Evolutionary conservation across 2,797 vertebrate species (phyloP).

Genomic region (Neoniphon sammara): DNA sequence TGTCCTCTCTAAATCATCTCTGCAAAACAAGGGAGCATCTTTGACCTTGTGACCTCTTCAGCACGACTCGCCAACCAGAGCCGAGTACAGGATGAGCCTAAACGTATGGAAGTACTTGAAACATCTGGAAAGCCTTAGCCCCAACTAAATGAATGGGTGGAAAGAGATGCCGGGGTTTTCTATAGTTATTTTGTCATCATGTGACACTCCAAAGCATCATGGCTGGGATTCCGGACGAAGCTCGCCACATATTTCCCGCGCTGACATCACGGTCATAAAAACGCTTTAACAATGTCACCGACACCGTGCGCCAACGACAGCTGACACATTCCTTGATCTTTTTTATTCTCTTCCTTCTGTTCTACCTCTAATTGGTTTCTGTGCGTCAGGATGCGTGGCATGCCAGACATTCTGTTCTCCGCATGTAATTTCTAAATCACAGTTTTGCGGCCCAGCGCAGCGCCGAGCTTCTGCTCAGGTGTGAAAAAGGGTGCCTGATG

Average conservation of each 20-base stretch:
- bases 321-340: constrained; percentile 18
- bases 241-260: constrained; percentile 31
- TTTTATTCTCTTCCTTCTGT: constrained; percentile 20
- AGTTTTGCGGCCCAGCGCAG: constrained; percentile 14
- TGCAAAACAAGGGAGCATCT: constrained; percentile 46
- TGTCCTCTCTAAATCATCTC: constrained; percentile 45
- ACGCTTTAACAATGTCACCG: neutral
- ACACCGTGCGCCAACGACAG: constrained; percentile 21
- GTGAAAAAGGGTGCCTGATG: constrained; percentile 30
- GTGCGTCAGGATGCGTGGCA: constrained; percentile 29
- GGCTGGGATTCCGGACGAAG: constrained; percentile 22
- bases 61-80: constrained; percentile 39
- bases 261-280: constrained; percentile 33
- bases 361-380: constrained; percentile 37
- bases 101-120: constrained; percentile 38
- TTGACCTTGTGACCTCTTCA: constrained; percentile 60
- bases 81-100: constrained; percentile 44
- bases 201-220: constrained; percentile 43
- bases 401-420: constrained; percentile 55
- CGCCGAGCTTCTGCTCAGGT: constrained; percentile 42
- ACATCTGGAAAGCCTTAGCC: constrained; percentile 77
- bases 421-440: constrained; percentile 37
- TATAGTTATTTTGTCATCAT: constrained; percentile 51
- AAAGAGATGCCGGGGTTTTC: constrained; percentile 38
- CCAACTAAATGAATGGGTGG: constrained; percentile 63